These are phyloP conservation scores for Zapus hudsonius DNA, from an alignment of 2,113 vertebrate species.

Conservation along the genomic window DNA sequence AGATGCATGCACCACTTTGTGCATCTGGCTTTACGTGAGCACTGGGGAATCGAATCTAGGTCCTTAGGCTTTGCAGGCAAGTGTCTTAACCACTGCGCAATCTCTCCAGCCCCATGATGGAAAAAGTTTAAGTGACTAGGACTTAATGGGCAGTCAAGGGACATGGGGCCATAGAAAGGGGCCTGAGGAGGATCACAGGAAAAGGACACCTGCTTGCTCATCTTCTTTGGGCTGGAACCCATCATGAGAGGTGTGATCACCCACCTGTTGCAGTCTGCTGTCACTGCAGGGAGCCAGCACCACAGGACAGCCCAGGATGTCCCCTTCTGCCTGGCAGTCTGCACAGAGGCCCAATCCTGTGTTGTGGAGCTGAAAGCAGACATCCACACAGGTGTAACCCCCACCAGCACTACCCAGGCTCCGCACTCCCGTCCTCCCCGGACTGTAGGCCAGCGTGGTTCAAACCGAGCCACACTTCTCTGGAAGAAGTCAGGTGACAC, in stretches of 20 bases:
- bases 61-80: no score
- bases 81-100: no score
- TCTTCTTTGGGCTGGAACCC: neutral
- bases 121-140: neutral
- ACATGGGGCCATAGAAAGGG: neutral
- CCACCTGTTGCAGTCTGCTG: slow-evolving; percentile 76
- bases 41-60: no score
- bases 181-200: neutral
- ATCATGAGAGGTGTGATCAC: neutral
- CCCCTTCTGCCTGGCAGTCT: slow-evolving; percentile 82
- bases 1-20: no score
- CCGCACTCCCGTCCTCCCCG: neutral
- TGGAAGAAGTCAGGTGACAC: neutral
- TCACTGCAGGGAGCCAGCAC: slow-evolving; percentile 88
- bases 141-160: neutral
- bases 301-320: slow-evolving; percentile 78
- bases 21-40: no score
- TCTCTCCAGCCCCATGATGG: no score
- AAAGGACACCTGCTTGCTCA: neutral
- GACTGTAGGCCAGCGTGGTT: neutral
- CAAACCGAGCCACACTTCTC: neutral
- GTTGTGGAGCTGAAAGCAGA: slow-evolving; percentile 90
- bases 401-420: neutral
- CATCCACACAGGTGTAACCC: slow-evolving; percentile 70
- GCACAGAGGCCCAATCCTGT: slow-evolving; percentile 89